Base-by-base conservation (phyloP, 2,888 invertebrate species). In the Hypomecis punctinalis region DNA sequence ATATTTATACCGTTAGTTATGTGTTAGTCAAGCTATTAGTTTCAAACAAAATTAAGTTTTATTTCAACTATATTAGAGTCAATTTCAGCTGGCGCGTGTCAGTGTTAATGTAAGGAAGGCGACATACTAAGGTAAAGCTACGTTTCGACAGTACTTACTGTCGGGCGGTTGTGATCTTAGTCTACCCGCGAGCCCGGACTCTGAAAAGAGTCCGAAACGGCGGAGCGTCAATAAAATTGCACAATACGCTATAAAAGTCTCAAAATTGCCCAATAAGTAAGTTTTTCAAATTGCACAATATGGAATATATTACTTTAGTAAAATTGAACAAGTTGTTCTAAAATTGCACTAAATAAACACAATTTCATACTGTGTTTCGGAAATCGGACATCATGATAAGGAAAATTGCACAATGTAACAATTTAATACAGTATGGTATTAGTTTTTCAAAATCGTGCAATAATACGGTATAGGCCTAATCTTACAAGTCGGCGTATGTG, bases 111-210 rank as follows among this genome's bases (percentile, higher is more conserved):
- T 37, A 48, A 60, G 43, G 52, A 65, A 42, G 55, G 59, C 63
- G 63, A 39, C 47, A 23, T 64, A 43, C 49, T 63, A 37, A 60
- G 47, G 43, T 59, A 64, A 51, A 46, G 13, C 48, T 60, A 58
- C 68, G 49, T 61, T 62, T 62, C 63, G 60, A 65, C 56, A 69
- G 43, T 66, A 66, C 66, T 66, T 62, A 66, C 62, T 67, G 60
- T 63, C 62, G 43, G 60, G 46, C 35, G 51, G 61, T 48, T 63
- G 63, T 37, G 60, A 63, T 56, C 60, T 62, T 60, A 67, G 42
- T 62, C 63, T 63, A 60, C 58, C 60, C 11, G 54, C 61, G 45
- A 56, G 40, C n/a, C 52, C 59, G 57, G 55, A 71, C 59, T 62
- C 51, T 62, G 65, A 66, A 66, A 65, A 53, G 52, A 60, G 65